Evolutionary conservation across 2,113 vertebrate genomes (phyloP).

Genomic region (Cyanoramphus novaezelandiae): DNA sequence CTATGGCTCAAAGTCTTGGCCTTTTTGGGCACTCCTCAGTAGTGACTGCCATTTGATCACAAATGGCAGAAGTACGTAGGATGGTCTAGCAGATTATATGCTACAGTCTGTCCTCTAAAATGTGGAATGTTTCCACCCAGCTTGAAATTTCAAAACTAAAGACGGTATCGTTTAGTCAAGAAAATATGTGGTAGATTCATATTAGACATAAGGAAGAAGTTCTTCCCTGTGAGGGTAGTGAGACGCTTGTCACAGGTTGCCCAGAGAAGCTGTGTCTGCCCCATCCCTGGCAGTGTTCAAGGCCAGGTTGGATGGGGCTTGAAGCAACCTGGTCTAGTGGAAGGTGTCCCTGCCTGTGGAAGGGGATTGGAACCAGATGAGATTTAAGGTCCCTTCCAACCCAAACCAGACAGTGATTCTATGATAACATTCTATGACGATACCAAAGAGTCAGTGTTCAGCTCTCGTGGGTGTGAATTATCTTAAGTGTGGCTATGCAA

Average conservation of each 20-base stretch:
- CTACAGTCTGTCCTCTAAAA: neutral
- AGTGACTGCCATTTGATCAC: neutral
- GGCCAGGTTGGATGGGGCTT: too few relatives aligned
- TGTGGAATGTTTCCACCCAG: accelerated
- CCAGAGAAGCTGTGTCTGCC: too few relatives aligned
- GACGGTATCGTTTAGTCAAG: neutral
- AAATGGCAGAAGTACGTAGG: neutral
- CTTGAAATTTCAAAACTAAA: neutral
- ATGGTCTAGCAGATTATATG: neutral
- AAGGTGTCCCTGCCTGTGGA: too few relatives aligned
- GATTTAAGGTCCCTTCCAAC: too few relatives aligned
- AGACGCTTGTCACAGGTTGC: too few relatives aligned
- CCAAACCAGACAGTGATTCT: too few relatives aligned
- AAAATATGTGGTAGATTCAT: neutral
- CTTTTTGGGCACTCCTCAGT: neutral
- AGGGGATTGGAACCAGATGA: too few relatives aligned
- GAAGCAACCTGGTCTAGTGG: too few relatives aligned
- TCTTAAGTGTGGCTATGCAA: neutral
- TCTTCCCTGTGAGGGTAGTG: too few relatives aligned
- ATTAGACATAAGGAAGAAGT: too few relatives aligned
- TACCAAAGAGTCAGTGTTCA: neutral
- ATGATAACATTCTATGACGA: too few relatives aligned
- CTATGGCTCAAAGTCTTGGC: neutral
- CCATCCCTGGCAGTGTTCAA: too few relatives aligned
- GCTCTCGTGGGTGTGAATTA: neutral